A percentile compares a stretch with the other conserved stretches of the same genome.
phyloP scores from a whole-genome alignment of 1,140 invertebrate species.

The Bactericera cockerelli region DNA sequence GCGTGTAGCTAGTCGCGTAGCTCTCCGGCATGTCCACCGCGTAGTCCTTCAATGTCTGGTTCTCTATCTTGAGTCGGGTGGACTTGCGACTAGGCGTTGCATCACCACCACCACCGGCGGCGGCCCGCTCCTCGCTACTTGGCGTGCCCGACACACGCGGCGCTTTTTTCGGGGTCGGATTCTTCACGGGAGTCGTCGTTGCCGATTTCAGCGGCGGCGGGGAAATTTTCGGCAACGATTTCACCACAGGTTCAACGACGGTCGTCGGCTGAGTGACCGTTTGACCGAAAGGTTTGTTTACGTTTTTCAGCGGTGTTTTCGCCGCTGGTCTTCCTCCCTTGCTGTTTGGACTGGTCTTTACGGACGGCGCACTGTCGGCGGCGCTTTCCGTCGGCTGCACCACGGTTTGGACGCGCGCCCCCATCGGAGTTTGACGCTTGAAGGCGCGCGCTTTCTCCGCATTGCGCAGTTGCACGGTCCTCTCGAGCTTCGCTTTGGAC shows the following conservation, averaged over 20 bases:
- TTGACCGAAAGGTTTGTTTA: no score
- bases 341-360: no score
- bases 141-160: background rate
- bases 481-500: conserved; percentile 2
- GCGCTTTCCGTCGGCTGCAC: no score
- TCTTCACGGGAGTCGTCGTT: no score
- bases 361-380: no score
- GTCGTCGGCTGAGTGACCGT: no score
- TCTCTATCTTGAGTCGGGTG: background rate
- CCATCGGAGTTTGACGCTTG: no score
- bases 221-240: no score
- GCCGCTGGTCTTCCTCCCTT: background rate
- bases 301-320: background rate
- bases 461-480: background rate
- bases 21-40: background rate
- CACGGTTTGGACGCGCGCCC: no score
- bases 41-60: conserved; percentile 1
- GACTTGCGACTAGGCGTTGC: conserved; percentile 1
- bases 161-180: no score
- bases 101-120: background rate
- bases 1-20: background rate
- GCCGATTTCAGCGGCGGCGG: no score
- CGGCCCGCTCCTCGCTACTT: background rate
- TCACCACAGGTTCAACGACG: no score
- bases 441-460: background rate